phyloP scores from a whole-genome alignment of 2,888 invertebrate genomes.

The Hemistola chrysoprasaria region DNA sequence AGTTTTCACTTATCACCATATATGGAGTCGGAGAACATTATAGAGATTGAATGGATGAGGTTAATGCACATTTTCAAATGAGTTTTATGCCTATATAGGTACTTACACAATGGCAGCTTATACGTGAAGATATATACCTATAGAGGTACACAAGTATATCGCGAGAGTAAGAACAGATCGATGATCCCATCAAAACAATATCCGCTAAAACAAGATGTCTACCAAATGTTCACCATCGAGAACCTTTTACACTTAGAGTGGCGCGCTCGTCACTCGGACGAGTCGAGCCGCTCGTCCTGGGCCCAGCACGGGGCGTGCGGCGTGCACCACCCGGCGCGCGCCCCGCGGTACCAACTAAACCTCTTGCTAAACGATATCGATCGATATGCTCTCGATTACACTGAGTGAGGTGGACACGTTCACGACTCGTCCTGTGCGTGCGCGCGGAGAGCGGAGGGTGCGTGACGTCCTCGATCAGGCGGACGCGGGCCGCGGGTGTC shows the following conservation, averaged over 20 bases:
- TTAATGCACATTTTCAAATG: no score
- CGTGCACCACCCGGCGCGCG: constrained; percentile 16
- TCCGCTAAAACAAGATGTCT: constrained; percentile 56
- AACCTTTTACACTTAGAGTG: no score
- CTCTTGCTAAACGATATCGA: constrained; percentile 73
- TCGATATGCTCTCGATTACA: constrained; percentile 55
- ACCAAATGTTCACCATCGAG: no score
- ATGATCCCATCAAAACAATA: constrained; percentile 48
- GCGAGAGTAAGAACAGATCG: no score
- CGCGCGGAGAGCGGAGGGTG: constrained; percentile 28
- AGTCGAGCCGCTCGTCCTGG: no score
- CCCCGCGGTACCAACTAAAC: constrained; percentile 51
- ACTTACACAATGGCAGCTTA: no score
- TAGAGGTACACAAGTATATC: no score
- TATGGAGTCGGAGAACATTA: no score
- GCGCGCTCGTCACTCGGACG: constrained; percentile 11
- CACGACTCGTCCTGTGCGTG: constrained; percentile 31
- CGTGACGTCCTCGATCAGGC: constrained; percentile 30
- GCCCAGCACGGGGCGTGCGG: neutral
- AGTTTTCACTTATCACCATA: no score
- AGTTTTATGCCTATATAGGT: no score
- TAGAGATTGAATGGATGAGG: no score
- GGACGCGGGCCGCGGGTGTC: constrained; percentile 22
- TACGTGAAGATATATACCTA: no score
- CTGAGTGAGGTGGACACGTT: constrained; percentile 7